A percentile compares a stretch with the other conserved stretches of the same genome.
These are phyloP conservation scores for Dilophus febrilis DNA, from an alignment of 2,888 invertebrate genomes.

Conservation along the genomic window DNA sequence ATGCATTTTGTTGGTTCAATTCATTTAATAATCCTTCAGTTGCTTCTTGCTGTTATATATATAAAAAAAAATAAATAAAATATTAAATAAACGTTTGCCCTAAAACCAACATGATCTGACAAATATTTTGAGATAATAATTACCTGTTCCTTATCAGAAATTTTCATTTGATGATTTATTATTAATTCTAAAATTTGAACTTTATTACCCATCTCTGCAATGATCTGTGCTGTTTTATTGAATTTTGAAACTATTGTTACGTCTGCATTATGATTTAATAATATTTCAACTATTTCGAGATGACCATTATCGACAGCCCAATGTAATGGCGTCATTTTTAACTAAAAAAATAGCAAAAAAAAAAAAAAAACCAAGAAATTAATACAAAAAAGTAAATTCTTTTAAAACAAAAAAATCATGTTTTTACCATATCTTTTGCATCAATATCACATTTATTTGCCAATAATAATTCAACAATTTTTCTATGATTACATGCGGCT, in stretches of 20 bases:
- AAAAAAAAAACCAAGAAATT: too few relatives aligned
- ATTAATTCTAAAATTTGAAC: conserved; percentile 41
- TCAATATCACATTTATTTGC: conserved; percentile 54
- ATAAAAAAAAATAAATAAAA: too few relatives aligned
- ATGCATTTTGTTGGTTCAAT: too few relatives aligned
- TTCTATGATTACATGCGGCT: conserved; percentile 63
- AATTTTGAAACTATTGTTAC: conserved; percentile 51
- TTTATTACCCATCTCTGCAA: conserved; percentile 48
- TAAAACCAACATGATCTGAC: too few relatives aligned
- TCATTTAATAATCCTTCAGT: conserved; percentile 2
- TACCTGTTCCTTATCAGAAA: not conserved
- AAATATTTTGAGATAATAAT: too few relatives aligned
- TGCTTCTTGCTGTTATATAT: conserved; percentile 2
- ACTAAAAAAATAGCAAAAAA: too few relatives aligned
- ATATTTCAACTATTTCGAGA: conserved; percentile 43
- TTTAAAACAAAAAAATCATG: conserved; percentile 5
- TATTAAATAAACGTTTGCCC: too few relatives aligned
- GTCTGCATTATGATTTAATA: conserved; percentile 61
- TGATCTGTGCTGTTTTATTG: conserved; percentile 47
- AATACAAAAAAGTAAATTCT: too few relatives aligned
- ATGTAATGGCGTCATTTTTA: conserved; percentile 82
- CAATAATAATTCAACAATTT: conserved; percentile 52
- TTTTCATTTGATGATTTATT: conserved; percentile 24
- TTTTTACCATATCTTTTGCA: conserved; percentile 55
- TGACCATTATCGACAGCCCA: conserved; percentile 83